Conservation (phyloP, 2,113 vertebrate genomes). For the Grus americana region DNA sequence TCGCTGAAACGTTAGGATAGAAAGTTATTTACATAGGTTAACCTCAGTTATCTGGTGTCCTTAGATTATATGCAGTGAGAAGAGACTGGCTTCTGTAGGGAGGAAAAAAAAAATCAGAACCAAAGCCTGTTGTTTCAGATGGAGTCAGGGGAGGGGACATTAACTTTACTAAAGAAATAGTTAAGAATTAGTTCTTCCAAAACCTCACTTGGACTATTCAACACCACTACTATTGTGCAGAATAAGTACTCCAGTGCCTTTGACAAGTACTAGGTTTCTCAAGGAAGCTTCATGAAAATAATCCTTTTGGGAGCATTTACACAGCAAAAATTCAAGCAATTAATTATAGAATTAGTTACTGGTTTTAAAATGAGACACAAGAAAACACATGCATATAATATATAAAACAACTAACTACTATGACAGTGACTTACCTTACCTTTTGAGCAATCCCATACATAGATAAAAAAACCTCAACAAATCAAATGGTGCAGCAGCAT, state of each 20-base stretch:
- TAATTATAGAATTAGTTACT: neutral
- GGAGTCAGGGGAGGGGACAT: neutral
- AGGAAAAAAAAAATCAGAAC: neutral
- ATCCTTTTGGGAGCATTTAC: neutral
- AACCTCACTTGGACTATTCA: neutral
- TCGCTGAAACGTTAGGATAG: neutral
- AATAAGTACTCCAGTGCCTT: neutral
- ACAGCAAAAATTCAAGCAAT: neutral
- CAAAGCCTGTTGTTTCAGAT: neutral
- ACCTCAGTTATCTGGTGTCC: neutral
- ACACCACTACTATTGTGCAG: neutral
- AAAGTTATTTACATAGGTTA: neutral
- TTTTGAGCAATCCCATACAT: neutral
- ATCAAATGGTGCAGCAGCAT: neutral
- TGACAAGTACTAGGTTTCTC: neutral
- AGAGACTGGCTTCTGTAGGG: neutral
- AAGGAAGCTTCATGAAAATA: neutral
- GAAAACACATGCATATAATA: neutral
- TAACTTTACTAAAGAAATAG: neutral
- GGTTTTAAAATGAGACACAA: neutral
- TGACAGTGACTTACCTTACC: neutral
- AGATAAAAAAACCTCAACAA: neutral
- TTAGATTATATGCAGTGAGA: neutral
- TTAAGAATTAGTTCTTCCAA: neutral
- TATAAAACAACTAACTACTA: neutral